Base-by-base conservation (phyloP, 2,888 invertebrate species). In the Nemoura dubitans region DNA sequence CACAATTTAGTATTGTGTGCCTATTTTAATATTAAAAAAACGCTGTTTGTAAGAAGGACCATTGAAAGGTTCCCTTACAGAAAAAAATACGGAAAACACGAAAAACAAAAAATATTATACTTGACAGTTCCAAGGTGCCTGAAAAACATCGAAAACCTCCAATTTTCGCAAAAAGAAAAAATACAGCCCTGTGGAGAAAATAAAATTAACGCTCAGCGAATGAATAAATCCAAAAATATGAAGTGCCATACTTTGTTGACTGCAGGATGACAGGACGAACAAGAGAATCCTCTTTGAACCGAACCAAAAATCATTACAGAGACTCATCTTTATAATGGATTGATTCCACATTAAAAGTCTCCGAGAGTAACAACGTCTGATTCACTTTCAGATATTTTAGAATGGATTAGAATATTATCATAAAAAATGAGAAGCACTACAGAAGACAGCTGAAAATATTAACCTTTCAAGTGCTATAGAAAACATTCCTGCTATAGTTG, bases 231-330 rank as follows among this genome's bases (percentile, higher is more conserved):
- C 84, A 87, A 87, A 88, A 89, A 90, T 91, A 91, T 91, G 91
- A 91, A 91, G 91, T 91, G 91, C 91, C 91, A 90, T 90, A 91
- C 90, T 90, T 89, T 86, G 84, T 84, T 84, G 84, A 81, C 29
- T 81, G 81, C 29, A 81, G 81, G 81, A 29, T 29, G 81, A 90
- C 88, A 89, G 90, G 90, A 90, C 90, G 90, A 89, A 90, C 90
- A 90, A 90, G 90, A 89, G 76, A 88, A 88, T 90, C 59, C 59
- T 59, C 90, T 91, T 91, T 91, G 91, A 91, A 87, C 87, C 85
- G 87, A 26, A 83, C 25, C 81, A 81, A 81, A 81, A 28, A 83
- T 25, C 36, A 25, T 83, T 29, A 36, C 83, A 28, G 84, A 59
- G 76, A 84, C 76, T 29, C 59, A 76, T 59, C 16, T 84, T 84